Evolutionary conservation across 2,113 vertebrate species (phyloP), one percentile per base, ranked within the genome.

Genomic region (Melanostigma gelatinosum): DNA sequence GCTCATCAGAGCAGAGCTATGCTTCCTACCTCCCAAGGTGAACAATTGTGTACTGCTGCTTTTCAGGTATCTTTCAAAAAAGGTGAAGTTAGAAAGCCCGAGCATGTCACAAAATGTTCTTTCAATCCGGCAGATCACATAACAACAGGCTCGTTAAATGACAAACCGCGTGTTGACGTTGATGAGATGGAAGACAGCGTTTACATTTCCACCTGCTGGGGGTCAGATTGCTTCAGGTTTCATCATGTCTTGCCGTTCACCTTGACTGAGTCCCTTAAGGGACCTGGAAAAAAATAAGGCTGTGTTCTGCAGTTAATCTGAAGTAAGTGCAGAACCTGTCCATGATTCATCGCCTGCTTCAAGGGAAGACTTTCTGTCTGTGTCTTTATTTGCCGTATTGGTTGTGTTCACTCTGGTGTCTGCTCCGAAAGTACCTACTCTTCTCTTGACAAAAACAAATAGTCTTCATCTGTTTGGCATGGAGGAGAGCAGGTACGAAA

Each of bases 171-270:
- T 68, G 70, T 55, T 72, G 73, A 73, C 75, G 71, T 80, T 66
- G 70, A 84, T 83, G 78, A 80, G 58, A 71, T 71, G 13, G 69
- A 74, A 77, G 67, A 74, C 66, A 72, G 74, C 72, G 54, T 79
- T 83, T 84, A 65, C 71, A 79, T 89, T 88, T 88, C 79, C 73
- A 76, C 75, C 57, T 77, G 87, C 79, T 90, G 85, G 85, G 78
- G 87, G 80, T 80, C 76, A 80, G 83, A 91, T 94, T 94, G 87
- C 93, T 65, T 79, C 69, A 63, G 55, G 89, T 95, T 95, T 90
- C 94, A 93, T 95, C 93, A 94, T 89, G 87, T 88, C 73, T 85
- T 83, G 62, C 64, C 4, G 20, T 91, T 94, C 88, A 90, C 93
- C 88, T 93, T 90, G 86, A 78, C 62, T 87, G 66, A 79, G 67